Conservation (phyloP, 2,113 vertebrate species). For the Cryptotis parvus region DNA sequence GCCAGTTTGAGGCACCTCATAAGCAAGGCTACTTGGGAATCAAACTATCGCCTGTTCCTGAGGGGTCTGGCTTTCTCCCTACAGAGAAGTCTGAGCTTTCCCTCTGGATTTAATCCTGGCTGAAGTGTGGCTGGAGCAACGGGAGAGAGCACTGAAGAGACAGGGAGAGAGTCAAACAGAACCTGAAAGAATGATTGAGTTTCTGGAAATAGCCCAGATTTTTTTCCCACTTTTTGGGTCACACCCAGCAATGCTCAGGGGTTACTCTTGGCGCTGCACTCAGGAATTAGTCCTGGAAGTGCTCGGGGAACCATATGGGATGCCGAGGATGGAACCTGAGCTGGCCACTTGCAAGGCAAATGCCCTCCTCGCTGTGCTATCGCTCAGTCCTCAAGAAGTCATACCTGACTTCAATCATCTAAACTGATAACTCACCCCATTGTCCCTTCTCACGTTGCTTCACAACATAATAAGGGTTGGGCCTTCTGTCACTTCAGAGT, state of each 20-base stretch:
- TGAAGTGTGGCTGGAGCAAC: not conserved
- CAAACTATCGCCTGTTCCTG: not conserved
- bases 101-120: not conserved
- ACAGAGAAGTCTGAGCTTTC: not conserved
- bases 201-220: too few relatives aligned
- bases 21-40: not conserved
- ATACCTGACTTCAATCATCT: not conserved
- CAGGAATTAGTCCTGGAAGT: too few relatives aligned
- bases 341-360: too few relatives aligned
- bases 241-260: too few relatives aligned
- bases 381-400: too few relatives aligned
- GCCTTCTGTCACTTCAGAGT: conserved; percentile 26
- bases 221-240: too few relatives aligned
- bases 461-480: not conserved
- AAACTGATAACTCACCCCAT: not conserved
- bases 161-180: not conserved
- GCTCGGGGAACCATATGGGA: too few relatives aligned
- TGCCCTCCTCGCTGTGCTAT: too few relatives aligned
- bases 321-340: too few relatives aligned
- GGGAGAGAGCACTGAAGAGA: not conserved
- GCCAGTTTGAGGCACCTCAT: not conserved
- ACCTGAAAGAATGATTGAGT: not conserved
- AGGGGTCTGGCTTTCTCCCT: not conserved
- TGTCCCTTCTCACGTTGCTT: not conserved
- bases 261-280: too few relatives aligned